Conservation (phyloP, 2,113 vertebrate species). For the Hirundichthys speculiger region DNA sequence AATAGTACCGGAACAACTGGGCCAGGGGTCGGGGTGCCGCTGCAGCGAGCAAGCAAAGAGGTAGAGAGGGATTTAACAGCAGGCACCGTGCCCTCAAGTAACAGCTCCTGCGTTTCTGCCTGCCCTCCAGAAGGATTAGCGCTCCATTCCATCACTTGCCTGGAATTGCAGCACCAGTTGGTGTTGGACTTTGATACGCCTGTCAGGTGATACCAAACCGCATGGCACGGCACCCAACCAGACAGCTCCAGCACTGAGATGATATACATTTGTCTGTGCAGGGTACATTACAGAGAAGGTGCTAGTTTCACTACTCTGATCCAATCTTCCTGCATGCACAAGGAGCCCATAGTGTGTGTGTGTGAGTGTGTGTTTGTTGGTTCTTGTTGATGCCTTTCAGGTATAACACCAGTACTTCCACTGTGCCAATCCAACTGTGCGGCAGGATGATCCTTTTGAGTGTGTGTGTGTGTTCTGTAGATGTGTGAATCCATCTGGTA, state of each 20-base stretch:
- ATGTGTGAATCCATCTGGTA: constrained; percentile 68
- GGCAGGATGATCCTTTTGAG: constrained; percentile 10
- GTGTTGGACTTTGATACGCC: constrained; percentile 46
- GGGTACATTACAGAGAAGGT: constrained; percentile 36
- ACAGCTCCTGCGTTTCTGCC: constrained; percentile 31
- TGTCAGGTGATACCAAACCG: constrained; percentile 50
- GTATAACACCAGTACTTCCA: constrained; percentile 28
- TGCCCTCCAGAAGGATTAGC: constrained; percentile 60
- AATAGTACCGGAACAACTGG: constrained; percentile 63
- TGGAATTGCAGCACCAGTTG: constrained; percentile 18
- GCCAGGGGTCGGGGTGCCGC: constrained; percentile 60
- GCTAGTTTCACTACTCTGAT: constrained; percentile 28
- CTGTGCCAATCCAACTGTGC: constrained; percentile 26
- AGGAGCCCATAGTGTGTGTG: constrained; percentile 5
- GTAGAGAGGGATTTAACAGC: constrained; percentile 63
- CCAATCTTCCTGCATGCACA: constrained; percentile 29
- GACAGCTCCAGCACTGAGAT: constrained; percentile 17
- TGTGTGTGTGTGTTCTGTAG: constrained; percentile 24
- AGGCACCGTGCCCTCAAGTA: constrained; percentile 55
- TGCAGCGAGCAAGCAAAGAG: constrained; percentile 48
- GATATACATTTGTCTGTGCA: constrained; percentile 18
- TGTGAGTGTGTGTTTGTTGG: constrained; percentile 14
- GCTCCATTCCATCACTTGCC: constrained; percentile 54
- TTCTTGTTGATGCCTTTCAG: constrained; percentile 47
- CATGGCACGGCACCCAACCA: constrained; percentile 35